Evolutionary conservation across 2,797 vertebrate genomes (phyloP), one percentile per base, ranked within the genome.

Genomic region (Pteropus rufus): DNA sequence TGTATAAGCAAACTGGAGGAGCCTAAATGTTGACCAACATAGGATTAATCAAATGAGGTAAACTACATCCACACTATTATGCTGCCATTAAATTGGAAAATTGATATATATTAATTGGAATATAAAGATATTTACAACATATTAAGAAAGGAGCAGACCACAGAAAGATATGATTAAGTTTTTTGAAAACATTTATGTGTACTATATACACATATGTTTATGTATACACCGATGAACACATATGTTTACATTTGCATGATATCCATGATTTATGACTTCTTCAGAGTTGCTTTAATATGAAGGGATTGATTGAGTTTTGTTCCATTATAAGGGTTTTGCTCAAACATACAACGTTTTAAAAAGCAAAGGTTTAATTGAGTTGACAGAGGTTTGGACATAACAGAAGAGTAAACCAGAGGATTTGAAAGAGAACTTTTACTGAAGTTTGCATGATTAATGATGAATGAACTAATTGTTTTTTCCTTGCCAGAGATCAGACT

Each of bases 381-480:
- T 34, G 18, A 70, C 2, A 39, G 44, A 91, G 10, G 58, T 80
- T 65, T 87, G 77, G 11, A 70, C 31, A 67, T 60, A 46, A 62
- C 60, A 7, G 11, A 86, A 69, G 65, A 89, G 79, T 12, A 56
- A 39, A 79, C 1, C 18, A 69, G 69, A 86, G 44, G 44, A 62
- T 91, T 18, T 89, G 26, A 76, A 94, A 96, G 29, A 65, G 49
- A 93, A 80, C n/a, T 62, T 91, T 72, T 91, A 82, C 3, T 77
- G 65, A 85, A 10, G 18, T 12, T 92, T 85, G 21, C n/a, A 23
- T 82, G 52, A 94, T 60, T 83, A 70, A 70, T 80, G 46, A 41
- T 89, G 64, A 93, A 75, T 16, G 24, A 11, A 56, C 49, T 94
- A 39, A 58, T 58, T 79, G 56, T 80, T 90, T 87, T 90, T 88